phyloP scores from a whole-genome alignment of 2,797 vertebrate genomes.

The Pseudochaenichthys georgianus region DNA sequence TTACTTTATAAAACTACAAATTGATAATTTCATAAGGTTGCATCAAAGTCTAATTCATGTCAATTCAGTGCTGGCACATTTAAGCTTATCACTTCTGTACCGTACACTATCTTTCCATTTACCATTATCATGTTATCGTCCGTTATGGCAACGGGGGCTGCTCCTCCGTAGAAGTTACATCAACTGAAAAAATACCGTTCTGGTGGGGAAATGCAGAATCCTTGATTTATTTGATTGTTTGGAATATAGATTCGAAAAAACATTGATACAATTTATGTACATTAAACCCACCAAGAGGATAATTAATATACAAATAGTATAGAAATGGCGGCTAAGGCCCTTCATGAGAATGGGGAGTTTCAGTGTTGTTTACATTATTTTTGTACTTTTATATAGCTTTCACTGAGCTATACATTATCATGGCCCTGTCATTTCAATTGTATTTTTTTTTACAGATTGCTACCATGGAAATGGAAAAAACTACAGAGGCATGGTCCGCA shows the following conservation, averaged over 20 bases:
- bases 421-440: background rate
- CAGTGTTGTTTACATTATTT: background rate
- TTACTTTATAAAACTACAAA: no score
- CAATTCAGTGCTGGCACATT: background rate
- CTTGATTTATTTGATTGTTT: background rate
- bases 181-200: background rate
- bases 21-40: no score
- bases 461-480: conserved; percentile 90
- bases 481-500: conserved; percentile 89
- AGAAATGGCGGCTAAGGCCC: background rate
- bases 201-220: background rate
- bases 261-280: background rate
- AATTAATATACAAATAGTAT: background rate
- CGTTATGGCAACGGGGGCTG: background rate
- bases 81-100: background rate
- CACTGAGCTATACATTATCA: background rate
- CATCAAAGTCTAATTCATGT: no score
- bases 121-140: background rate
- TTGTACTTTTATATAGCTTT: background rate
- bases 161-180: background rate
- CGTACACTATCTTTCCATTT: background rate
- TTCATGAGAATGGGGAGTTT: background rate
- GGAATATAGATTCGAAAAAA: background rate
- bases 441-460: conserved; percentile 78
- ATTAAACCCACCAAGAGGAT: background rate